phyloP scores from a whole-genome alignment of 2,888 invertebrate genomes.

The Ceraclea dissimilis region DNA sequence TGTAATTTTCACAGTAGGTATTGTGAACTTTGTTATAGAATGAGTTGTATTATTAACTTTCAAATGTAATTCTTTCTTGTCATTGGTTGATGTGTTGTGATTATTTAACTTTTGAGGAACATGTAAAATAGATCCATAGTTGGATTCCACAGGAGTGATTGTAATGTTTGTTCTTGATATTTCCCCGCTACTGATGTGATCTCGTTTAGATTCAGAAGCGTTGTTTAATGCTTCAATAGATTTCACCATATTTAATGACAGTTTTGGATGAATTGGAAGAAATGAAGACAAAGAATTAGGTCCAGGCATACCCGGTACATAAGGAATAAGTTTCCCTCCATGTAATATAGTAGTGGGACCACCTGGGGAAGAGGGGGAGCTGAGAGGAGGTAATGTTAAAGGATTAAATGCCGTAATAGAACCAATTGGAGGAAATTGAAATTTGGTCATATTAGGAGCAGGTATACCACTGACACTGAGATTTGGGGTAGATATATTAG shows the following conservation, averaged over 20 bases:
- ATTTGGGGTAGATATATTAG: constrained; percentile 48
- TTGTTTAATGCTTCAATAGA: constrained; percentile 13
- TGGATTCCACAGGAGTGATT: constrained; percentile 1
- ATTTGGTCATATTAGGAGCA: constrained; percentile 46
- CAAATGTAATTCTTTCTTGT: constrained; percentile 5
- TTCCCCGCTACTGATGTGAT: background rate
- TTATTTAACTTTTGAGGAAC: constrained; percentile 13
- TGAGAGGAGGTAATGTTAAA: constrained; percentile 53
- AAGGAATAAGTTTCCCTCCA: constrained; percentile 70
- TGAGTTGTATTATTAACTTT: constrained; percentile 3
- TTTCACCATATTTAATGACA: constrained; percentile 18
- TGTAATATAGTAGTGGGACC: constrained; percentile 57
- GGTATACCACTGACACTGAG: constrained; percentile 40
- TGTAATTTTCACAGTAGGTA: constrained; percentile 20
- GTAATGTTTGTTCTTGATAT: background rate
- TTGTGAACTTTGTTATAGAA: constrained; percentile 12
- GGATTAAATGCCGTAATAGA: constrained; percentile 65
- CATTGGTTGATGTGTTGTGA: constrained; percentile 1
- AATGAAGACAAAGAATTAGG: constrained; percentile 56
- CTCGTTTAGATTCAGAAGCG: constrained; percentile 9
- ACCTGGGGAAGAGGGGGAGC: constrained; percentile 44
- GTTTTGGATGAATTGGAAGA: constrained; percentile 30
- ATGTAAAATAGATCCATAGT: constrained; percentile 3
- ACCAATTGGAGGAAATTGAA: constrained; percentile 61
- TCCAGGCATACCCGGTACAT: constrained; percentile 83